These are phyloP conservation scores for Zhengitettix transpicula DNA, from an alignment of 2,888 invertebrate genomes.

Conservation along the genomic window DNA sequence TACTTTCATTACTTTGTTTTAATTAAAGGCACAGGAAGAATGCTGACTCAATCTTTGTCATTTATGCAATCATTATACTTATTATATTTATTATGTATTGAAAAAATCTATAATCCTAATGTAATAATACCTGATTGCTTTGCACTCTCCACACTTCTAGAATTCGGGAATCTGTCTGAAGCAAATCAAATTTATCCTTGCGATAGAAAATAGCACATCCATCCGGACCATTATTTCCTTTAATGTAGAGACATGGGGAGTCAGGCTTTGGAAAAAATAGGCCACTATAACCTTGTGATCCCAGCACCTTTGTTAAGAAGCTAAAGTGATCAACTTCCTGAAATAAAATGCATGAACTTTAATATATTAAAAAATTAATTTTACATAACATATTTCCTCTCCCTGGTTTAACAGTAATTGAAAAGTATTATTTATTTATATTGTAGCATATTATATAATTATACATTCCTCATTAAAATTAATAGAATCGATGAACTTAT, in stretches of 20 bases:
- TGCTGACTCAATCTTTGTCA: no score
- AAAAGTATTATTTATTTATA: background rate
- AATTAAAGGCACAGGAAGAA: no score
- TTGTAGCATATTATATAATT: background rate
- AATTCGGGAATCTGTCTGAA: conserved; percentile 37
- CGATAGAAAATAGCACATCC: conserved; percentile 62
- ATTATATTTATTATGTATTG: no score
- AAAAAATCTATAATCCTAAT: no score
- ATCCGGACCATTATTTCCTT: conserved; percentile 58
- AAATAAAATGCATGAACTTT: conserved; percentile 1
- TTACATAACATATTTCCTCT: no score
- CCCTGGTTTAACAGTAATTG: no score
- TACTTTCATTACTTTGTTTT: no score
- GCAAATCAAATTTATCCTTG: conserved; percentile 40
- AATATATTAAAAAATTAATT: no score
- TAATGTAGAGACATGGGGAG: conserved; percentile 55
- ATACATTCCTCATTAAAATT: background rate
- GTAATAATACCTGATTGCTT: conserved; percentile 43
- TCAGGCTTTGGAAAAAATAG: conserved; percentile 60
- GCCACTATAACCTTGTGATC: conserved; percentile 46
- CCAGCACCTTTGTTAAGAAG: conserved; percentile 42
- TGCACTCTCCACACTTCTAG: conserved; percentile 57
- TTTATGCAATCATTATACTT: no score
- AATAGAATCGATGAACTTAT: background rate
- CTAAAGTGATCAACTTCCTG: conserved; percentile 63